These are phyloP conservation scores for Crocidura indochinensis DNA, from an alignment of 2,797 vertebrate genomes.

Conservation along the genomic window DNA sequence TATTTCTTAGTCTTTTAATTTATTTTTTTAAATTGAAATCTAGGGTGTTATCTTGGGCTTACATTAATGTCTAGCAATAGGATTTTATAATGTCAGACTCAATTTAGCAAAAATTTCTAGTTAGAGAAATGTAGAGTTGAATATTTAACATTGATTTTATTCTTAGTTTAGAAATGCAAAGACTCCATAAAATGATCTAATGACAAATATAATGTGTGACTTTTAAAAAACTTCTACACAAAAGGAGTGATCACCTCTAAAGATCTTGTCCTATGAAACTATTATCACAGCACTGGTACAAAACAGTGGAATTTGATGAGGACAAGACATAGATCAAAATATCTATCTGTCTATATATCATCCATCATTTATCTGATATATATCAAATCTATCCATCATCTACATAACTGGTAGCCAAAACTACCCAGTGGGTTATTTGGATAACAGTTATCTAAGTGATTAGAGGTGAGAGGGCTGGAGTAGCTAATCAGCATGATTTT, in stretches of 20 bases:
- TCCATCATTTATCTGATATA: too few relatives aligned
- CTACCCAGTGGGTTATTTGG: not conserved
- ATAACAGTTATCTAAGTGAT: not conserved
- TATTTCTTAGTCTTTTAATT: slow-evolving; percentile 51
- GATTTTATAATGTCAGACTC: slow-evolving; percentile 53
- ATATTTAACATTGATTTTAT: slow-evolving; percentile 68
- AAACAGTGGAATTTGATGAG: not conserved
- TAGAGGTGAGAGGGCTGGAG: not conserved
- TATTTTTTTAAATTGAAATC: slow-evolving; percentile 54
- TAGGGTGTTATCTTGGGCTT: slow-evolving; percentile 50
- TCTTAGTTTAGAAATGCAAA: slow-evolving; percentile 53
- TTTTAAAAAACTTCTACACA: slow-evolving; percentile 49
- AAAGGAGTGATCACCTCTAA: slow-evolving; percentile 2
- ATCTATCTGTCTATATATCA: not conserved
- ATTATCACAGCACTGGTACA: not conserved
- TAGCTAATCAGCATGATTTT: too few relatives aligned
- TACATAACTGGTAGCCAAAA: slow-evolving; percentile 10
- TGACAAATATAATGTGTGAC: slow-evolving; percentile 57
- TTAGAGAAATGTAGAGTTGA: slow-evolving; percentile 70
- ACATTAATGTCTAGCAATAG: slow-evolving; percentile 65
- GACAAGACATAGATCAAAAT: not conserved
- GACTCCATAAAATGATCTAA: slow-evolving; percentile 58
- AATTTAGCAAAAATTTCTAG: slow-evolving; percentile 56
- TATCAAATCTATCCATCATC: too few relatives aligned
- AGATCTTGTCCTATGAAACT: not conserved